Evolutionary conservation across 2,888 invertebrate genomes (phyloP).

Genomic region (Scaptomyza parva): DNA sequence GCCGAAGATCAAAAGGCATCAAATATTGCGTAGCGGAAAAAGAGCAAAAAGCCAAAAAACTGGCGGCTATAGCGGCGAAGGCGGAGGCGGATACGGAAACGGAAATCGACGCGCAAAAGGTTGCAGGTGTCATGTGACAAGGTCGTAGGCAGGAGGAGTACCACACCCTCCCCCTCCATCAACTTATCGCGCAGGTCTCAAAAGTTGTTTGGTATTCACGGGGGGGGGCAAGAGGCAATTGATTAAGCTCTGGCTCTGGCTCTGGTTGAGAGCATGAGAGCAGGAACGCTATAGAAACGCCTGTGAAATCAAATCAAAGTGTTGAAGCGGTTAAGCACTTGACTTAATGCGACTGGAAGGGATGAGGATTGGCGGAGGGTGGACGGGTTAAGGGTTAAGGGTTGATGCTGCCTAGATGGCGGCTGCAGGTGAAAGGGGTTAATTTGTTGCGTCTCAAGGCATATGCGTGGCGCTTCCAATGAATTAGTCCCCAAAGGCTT

Average conservation of each 20-base stretch:
- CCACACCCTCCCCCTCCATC: background rate
- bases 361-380: slow-evolving; percentile 1
- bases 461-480: slow-evolving; percentile 65
- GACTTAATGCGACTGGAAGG: slow-evolving; percentile 35
- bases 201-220: background rate
- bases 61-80: too few species aligned
- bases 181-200: slow-evolving; percentile 28
- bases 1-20: slow-evolving; percentile 79
- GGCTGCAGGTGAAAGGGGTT: slow-evolving; percentile 70
- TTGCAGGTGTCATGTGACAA: slow-evolving; percentile 81
- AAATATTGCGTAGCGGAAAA: slow-evolving; percentile 59
- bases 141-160: slow-evolving; percentile 40
- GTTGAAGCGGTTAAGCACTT: slow-evolving; percentile 77
- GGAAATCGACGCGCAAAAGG: slow-evolving; percentile 81
- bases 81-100: slow-evolving; percentile 64
- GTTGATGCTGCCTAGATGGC: slow-evolving; percentile 41
- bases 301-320: slow-evolving; percentile 78
- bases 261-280: slow-evolving; percentile 22
- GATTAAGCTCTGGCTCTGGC: slow-evolving; percentile 68
- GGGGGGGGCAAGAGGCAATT: slow-evolving; percentile 45
- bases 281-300: slow-evolving; percentile 35
- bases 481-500: slow-evolving; percentile 80
- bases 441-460: slow-evolving; percentile 75
- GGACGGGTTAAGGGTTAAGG: slow-evolving; percentile 49
- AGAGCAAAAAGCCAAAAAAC: slow-evolving; percentile 37